Base-by-base conservation (phyloP, 2,888 invertebrate genomes). In the Imbricaverruca yamaguchii region DNA sequence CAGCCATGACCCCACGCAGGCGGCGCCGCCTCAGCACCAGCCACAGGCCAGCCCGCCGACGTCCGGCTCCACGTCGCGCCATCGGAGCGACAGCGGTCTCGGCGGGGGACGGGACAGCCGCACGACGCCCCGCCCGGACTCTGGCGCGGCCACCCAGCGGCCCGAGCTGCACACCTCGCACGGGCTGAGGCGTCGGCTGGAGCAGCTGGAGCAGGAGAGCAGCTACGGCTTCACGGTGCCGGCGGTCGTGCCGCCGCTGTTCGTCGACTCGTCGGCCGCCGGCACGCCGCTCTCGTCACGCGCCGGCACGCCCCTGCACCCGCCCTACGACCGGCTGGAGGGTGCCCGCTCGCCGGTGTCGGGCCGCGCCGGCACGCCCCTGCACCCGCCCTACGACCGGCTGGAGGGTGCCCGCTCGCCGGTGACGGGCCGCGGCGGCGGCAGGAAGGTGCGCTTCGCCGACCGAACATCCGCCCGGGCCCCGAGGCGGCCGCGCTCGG, bases 221-320 rank as follows among this genome's bases (percentile, higher is more conserved):
- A 9, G 74, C 21, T 53, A 53, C 55, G 74, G 74, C 21, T 74
- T 74, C 74, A 55, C 55, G 55, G 74, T 74, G 74, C 74, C 74
- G 74, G 53, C 74, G 10, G 74, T 74, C 8, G 74, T 74, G 74
- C 74, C 74, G 74, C 74, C 74, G n/a, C 74, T 74, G 10, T 55
- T 74, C 55, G 10, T 74, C 53, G 55, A 55, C 74, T 74, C 74
- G 53, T 13, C 74, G 74, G 74, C 55, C 10, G 53, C 55, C 10
- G 53, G 53, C 74, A 74, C 74, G 21, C 74, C 74, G 18, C 53
- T 21, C 21, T 74, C 74, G 21, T 74, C 74, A 1, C 74, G 74
- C 53, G 15, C 18, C 11, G 55, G 53, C 21, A 74, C 74, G 15
- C 65, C 65, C 23, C 0, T 65, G 23, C 65, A 65, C 65, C 65